Evolutionary conservation across 2,797 vertebrate genomes (phyloP).

Genomic region (Sitta carolinensis): DNA sequence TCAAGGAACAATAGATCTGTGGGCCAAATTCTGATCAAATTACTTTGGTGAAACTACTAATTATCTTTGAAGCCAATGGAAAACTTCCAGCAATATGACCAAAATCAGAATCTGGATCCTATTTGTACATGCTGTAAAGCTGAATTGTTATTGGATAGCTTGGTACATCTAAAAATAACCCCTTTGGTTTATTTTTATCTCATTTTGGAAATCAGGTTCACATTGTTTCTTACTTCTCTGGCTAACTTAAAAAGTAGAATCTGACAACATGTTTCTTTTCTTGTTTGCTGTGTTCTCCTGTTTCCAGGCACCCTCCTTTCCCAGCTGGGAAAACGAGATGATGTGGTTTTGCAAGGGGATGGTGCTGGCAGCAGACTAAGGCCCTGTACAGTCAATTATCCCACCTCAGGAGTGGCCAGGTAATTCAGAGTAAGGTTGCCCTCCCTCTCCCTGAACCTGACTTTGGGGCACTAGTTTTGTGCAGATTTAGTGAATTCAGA

Average conservation of each 20-base stretch:
- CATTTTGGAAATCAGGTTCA: not conserved
- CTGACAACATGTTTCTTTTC: not conserved
- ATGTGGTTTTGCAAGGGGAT: not conserved
- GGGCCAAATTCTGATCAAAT: constrained; percentile 2
- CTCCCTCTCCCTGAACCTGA: not conserved
- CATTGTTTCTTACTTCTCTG: constrained; percentile 20
- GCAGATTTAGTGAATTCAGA: not conserved
- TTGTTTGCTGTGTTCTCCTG: not conserved
- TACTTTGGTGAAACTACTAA: not conserved
- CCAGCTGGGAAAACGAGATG: not conserved
- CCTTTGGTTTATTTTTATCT: constrained; percentile 36
- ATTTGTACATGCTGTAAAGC: not conserved
- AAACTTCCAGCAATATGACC: constrained; percentile 9
- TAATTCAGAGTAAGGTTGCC: not conserved
- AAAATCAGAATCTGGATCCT: constrained; percentile 35
- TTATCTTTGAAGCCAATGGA: not conserved
- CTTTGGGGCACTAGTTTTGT: not conserved
- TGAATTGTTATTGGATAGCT: not conserved
- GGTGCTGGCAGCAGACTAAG: not conserved
- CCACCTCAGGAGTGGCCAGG: not conserved
- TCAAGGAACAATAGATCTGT: not conserved
- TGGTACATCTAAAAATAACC: not conserved
- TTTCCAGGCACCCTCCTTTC: not conserved
- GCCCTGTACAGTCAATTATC: not conserved
- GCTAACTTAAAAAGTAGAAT: not conserved